phyloP scores from a whole-genome alignment of 2,888 invertebrate species.

The Onchidella celtica region DNA sequence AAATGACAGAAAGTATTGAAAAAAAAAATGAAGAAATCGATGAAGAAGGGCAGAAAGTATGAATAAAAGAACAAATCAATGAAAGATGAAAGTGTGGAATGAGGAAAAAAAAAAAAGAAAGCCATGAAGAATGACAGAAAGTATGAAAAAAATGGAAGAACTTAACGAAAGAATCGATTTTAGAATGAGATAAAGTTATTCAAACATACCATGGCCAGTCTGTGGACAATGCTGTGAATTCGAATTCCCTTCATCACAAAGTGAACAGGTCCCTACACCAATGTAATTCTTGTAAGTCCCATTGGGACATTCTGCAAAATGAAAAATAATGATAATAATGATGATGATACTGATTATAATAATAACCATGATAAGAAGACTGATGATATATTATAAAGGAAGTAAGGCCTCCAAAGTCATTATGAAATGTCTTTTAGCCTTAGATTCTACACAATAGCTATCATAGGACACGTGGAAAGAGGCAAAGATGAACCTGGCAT shows the following conservation, averaged over 20 bases:
- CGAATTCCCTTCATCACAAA: not conserved
- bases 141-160: not conserved
- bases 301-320: constrained; percentile 15
- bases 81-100: not conserved
- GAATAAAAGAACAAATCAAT: not conserved
- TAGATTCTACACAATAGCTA: too few species aligned
- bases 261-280: constrained; percentile 20
- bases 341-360: too few species aligned
- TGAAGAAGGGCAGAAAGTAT: not conserved
- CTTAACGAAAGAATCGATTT: not conserved
- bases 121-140: not conserved
- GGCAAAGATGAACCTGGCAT: too few species aligned
- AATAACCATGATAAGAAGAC: too few species aligned
- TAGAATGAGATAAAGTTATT: too few species aligned
- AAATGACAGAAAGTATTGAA: not conserved
- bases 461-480: too few species aligned
- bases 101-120: not conserved
- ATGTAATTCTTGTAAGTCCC: constrained; percentile 30
- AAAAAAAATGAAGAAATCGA: too few species aligned
- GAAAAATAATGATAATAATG: not conserved
- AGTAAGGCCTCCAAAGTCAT: too few species aligned
- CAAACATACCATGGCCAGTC: too few species aligned
- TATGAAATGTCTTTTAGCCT: too few species aligned
- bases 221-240: not conserved
- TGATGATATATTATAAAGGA: too few species aligned